Evolutionary conservation across 2,888 invertebrate species (phyloP).

Genomic region (Apodemia mormo): DNA sequence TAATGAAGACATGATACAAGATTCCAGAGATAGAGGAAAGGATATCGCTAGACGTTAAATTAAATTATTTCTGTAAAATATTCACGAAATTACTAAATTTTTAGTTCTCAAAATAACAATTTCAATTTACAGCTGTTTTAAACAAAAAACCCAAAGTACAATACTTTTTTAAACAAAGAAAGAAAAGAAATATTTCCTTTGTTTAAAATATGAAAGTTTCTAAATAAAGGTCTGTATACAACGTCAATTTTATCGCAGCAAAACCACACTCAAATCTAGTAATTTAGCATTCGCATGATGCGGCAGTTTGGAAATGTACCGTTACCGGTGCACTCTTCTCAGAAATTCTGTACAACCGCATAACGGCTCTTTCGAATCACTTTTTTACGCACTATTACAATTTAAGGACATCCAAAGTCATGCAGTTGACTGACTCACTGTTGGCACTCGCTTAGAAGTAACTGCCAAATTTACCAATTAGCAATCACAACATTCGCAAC

Average conservation of each 20-base stretch:
- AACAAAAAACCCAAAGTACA: too few species aligned
- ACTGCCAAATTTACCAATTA: constrained; percentile 16
- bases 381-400: constrained; percentile 43
- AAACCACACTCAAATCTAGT: not conserved
- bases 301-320: not conserved
- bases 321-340: constrained; percentile 13
- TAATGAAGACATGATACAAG: too few species aligned
- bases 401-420: constrained; percentile 34
- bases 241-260: not conserved
- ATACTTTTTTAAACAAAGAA: too few species aligned
- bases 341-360: constrained; percentile 17
- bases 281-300: constrained; percentile 6
- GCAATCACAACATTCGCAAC: not conserved
- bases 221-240: too few species aligned
- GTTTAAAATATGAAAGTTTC: too few species aligned
- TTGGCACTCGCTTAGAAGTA: constrained; percentile 8
- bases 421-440: constrained; percentile 22
- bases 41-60: too few species aligned
- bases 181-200: too few species aligned
- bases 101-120: too few species aligned
- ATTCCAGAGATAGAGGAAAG: too few species aligned
- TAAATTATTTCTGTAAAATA: too few species aligned
- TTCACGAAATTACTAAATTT: too few species aligned
- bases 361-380: constrained; percentile 31
- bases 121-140: too few species aligned